These are phyloP conservation scores for Xiphophorus hellerii DNA, from an alignment of 2,113 vertebrate genomes.

Conservation along the genomic window DNA sequence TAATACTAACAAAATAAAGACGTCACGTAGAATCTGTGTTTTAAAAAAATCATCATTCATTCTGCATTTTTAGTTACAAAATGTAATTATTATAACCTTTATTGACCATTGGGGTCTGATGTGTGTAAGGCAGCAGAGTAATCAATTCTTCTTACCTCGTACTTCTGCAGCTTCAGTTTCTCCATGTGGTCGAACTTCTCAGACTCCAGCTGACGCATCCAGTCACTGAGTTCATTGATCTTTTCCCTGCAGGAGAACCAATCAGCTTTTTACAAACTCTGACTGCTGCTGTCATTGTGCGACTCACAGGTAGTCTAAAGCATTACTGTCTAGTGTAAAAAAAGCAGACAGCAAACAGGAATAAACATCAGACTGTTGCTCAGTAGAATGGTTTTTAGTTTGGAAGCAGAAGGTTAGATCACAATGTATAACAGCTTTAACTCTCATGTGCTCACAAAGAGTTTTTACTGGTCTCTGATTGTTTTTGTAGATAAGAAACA, in stretches of 20 bases:
- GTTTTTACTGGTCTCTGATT: no score
- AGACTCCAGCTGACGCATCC: slow-evolving; percentile 88
- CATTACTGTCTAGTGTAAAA: background rate
- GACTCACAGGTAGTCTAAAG: background rate
- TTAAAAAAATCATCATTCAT: no score
- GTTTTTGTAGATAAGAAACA: no score
- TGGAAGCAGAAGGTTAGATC: background rate
- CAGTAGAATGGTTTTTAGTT: background rate
- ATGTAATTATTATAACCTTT: no score
- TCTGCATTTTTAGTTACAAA: no score
- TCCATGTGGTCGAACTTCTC: slow-evolving; percentile 95
- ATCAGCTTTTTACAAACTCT: background rate
- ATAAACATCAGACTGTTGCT: background rate
- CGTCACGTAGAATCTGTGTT: background rate
- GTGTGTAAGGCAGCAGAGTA: background rate
- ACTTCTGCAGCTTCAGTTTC: slow-evolving; percentile 97
- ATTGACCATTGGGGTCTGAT: background rate
- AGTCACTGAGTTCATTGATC: slow-evolving; percentile 92
- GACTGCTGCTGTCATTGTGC: background rate
- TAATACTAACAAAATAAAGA: background rate
- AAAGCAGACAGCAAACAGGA: background rate
- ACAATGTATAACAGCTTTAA: background rate
- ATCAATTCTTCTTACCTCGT: slow-evolving; percentile 85
- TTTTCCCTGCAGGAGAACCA: slow-evolving; percentile 85
- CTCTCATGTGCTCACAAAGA: no score